phyloP scores from a whole-genome alignment of 1,140 invertebrate species.

The Macrobrachium rosenbergii region DNA sequence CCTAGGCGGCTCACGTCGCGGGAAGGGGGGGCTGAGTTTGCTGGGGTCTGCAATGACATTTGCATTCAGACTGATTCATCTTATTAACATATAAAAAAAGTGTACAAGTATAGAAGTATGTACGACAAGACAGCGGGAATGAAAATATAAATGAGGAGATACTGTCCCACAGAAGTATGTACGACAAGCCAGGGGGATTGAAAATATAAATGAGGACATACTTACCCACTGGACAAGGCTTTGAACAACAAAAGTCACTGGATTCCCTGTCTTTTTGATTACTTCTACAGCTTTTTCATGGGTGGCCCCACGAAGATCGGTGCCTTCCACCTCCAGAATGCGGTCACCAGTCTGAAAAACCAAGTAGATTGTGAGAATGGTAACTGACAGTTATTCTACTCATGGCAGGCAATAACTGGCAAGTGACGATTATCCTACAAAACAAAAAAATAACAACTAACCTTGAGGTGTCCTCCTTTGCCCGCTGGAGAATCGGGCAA shows the following conservation, averaged over 20 bases:
- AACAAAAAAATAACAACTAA: constrained; percentile 5
- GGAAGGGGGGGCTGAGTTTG: constrained; percentile 45
- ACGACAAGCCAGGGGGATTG: neutral
- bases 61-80: neutral
- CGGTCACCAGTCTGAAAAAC: constrained; percentile 84
- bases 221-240: constrained; percentile 84
- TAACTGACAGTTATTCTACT: neutral
- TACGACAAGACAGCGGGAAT: neutral
- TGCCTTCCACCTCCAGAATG: constrained; percentile 93
- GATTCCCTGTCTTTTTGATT: constrained; percentile 91
- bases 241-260: constrained; percentile 93
- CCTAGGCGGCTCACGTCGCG: constrained; percentile 59
- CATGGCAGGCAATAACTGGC: too few relatives aligned
- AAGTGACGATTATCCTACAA: neutral
- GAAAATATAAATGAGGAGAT: neutral
- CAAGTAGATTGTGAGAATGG: neutral
- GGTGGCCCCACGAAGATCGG: constrained; percentile 89
- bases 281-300: constrained; percentile 96
- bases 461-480: constrained; percentile 72
- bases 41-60: constrained; percentile 23
- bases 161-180: constrained; percentile 72
- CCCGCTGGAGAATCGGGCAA: constrained; percentile 95
- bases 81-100: neutral
- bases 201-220: neutral
- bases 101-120: neutral